These are phyloP conservation scores for Mesoligia furuncula DNA, from an alignment of 2,888 invertebrate species.

Conservation along the genomic window DNA sequence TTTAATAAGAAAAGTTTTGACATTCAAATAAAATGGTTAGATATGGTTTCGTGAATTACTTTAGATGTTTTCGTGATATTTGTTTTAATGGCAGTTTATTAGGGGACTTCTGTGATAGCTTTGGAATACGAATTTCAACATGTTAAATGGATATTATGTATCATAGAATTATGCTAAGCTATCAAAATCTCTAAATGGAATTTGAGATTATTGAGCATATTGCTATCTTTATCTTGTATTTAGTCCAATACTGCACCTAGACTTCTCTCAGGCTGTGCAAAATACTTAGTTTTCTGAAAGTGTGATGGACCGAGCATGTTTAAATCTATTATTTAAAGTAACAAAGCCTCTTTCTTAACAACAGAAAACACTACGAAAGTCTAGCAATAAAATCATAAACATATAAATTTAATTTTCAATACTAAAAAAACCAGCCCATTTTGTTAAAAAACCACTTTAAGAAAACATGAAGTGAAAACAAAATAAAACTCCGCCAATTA, in stretches of 20 bases:
- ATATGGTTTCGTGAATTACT: background rate
- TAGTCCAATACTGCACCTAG: no score
- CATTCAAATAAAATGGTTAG: constrained; percentile 7
- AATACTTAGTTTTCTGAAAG: background rate
- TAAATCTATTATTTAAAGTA: no score
- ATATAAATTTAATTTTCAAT: background rate
- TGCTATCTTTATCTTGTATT: background rate
- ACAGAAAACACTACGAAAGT: no score
- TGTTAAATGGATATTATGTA: background rate
- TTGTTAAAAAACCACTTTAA: background rate
- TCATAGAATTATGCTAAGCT: background rate
- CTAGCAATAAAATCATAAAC: background rate
- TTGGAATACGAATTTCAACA: background rate
- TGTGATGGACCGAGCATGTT: no score
- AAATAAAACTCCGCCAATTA: constrained; percentile 48
- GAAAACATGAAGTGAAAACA: constrained; percentile 27
- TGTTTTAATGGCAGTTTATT: constrained; percentile 4
- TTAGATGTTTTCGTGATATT: background rate
- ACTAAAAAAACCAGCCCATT: background rate
- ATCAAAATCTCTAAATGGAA: background rate
- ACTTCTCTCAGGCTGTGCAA: background rate
- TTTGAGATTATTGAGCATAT: no score
- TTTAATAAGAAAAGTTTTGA: constrained; percentile 22
- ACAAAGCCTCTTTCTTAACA: background rate
- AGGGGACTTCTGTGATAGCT: background rate